A percentile compares a stretch with the other conserved stretches of the same genome.
Evolutionary conservation across 2,888 invertebrate species (phyloP).

Genomic region (Rhagonycha lutea): DNA sequence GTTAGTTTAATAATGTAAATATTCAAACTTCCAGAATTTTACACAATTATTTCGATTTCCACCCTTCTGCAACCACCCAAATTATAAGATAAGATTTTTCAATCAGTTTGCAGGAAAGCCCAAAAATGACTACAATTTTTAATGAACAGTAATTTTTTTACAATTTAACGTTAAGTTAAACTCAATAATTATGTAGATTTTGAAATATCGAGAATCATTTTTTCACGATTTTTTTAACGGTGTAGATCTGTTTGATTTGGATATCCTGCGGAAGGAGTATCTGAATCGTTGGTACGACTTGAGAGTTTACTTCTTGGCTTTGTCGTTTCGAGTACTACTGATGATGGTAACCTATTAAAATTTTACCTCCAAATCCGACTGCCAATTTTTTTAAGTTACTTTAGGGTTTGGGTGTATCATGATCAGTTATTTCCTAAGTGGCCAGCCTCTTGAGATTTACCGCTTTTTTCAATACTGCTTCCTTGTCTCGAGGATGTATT

Average conservation of each 20-base stretch:
- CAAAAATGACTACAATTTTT: no score
- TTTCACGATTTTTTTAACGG: no score
- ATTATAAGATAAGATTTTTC: no score
- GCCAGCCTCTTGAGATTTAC: not conserved
- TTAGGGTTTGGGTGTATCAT: not conserved
- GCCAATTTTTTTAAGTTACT: not conserved
- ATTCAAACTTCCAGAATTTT: no score
- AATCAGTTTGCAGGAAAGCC: no score
- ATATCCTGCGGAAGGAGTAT: constrained; percentile 64
- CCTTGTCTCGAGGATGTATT: not conserved
- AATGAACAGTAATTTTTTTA: no score
- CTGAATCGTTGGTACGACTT: constrained; percentile 71
- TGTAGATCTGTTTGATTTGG: constrained; percentile 67
- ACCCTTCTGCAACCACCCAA: no score
- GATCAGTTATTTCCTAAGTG: not conserved
- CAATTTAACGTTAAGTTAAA: no score
- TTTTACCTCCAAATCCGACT: not conserved
- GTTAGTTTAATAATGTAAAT: no score
- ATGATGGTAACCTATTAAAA: constrained; percentile 28
- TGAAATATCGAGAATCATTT: no score
- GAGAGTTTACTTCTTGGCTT: constrained; percentile 65
- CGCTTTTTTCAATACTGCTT: not conserved
- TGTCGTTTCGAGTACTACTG: constrained; percentile 62
- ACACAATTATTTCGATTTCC: no score
- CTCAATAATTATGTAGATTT: no score